phyloP scores from a whole-genome alignment of 2,888 invertebrate species.

The Alloplasta piceator region DNA sequence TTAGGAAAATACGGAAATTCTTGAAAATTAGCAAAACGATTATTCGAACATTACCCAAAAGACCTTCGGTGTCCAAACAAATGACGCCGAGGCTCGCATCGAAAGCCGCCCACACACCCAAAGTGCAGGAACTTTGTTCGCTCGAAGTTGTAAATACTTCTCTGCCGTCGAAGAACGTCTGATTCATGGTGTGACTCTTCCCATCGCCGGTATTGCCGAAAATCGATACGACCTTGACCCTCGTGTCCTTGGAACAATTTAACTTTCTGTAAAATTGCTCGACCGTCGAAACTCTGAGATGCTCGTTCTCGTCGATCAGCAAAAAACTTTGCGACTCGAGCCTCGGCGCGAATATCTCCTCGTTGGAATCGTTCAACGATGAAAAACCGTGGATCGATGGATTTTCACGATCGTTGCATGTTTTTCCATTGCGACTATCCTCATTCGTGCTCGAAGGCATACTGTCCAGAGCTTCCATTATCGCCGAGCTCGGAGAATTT shows the following conservation, averaged over 20 bases:
- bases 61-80: constrained; percentile 92
- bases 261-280: constrained; percentile 85
- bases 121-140: constrained; percentile 89
- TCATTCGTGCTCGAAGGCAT: constrained; percentile 65
- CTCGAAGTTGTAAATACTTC: constrained; percentile 88
- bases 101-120: constrained; percentile 92
- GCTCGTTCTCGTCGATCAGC: constrained; percentile 87
- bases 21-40: no score
- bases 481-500: constrained; percentile 76
- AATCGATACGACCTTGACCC: constrained; percentile 92
- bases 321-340: constrained; percentile 83
- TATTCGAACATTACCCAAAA: constrained; percentile 86
- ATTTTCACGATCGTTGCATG: constrained; percentile 54
- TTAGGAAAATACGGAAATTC: no score
- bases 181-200: constrained; percentile 91
- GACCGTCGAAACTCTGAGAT: constrained; percentile 85
- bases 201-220: constrained; percentile 94
- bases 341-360: constrained; percentile 47
- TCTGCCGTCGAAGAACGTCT: constrained; percentile 86
- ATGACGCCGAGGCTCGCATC: constrained; percentile 87
- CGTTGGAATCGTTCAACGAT: constrained; percentile 46
- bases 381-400: constrained; percentile 66
- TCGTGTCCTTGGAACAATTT: constrained; percentile 84
- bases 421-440: constrained; percentile 48
- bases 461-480: constrained; percentile 80